Evolutionary conservation across 2,113 vertebrate species (phyloP).

Genomic region (Noturus placidus): DNA sequence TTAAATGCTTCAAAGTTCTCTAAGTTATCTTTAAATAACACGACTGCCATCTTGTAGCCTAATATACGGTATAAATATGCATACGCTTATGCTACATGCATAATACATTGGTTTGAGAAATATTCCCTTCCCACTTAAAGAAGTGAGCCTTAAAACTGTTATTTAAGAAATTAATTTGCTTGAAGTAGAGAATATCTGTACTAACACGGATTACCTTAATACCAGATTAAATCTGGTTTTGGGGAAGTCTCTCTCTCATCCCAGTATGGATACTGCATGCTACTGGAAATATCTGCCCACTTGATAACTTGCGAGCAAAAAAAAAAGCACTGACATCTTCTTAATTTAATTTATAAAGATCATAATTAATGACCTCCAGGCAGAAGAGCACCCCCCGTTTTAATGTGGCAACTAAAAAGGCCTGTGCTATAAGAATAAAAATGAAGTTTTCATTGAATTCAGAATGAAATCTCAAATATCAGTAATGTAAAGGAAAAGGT

Average conservation of each 20-base stretch:
- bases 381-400: constrained; percentile 69
- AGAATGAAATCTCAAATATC: constrained; percentile 80
- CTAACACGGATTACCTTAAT: background rate
- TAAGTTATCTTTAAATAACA: background rate
- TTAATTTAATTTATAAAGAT: constrained; percentile 79
- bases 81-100: background rate
- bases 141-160: too few species aligned
- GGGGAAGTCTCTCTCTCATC: constrained; percentile 36
- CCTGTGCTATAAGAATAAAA: constrained; percentile 69
- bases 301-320: constrained; percentile 72
- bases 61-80: background rate
- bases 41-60: background rate
- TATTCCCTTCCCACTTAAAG: background rate
- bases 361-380: constrained; percentile 76
- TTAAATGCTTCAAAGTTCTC: background rate
- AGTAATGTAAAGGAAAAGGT: constrained; percentile 80
- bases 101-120: background rate
- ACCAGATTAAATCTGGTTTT: background rate
- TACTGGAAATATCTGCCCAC: constrained; percentile 66
- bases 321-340: constrained; percentile 66
- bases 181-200: background rate
- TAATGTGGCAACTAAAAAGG: constrained; percentile 65
- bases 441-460: constrained; percentile 76
- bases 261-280: constrained; percentile 38
- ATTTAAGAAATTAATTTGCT: background rate